Evolutionary conservation across 2,888 invertebrate species (phyloP), one percentile per base, ranked within the genome.

Genomic region (Cerceris ruficornis): DNA sequence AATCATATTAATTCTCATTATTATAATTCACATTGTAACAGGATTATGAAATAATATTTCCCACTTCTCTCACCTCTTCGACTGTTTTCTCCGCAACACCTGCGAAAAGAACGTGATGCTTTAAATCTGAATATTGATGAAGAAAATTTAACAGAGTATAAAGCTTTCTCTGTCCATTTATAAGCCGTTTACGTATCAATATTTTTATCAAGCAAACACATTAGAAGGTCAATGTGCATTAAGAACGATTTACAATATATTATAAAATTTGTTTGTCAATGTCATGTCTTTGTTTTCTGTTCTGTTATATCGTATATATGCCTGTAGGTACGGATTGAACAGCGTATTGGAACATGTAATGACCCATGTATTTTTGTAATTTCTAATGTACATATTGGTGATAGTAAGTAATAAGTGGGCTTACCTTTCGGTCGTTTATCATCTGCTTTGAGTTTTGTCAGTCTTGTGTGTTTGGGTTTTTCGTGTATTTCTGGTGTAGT

Each of bases 391-490:
- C 68, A 57, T 68, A 68, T 55, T 74, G 75, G 61, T 77, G 79
- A 75, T 83, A 60, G 46, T 61, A 86, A 75, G 69, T 79, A 84
- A 84, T 79, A 87, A 84, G 80, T 85, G 80, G 66, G 85, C 90
- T 90, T 89, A 89, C 89, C 89, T 88, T 84, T 71, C 17, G 81
- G 64, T 76, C 84, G 68, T 74, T 81, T 86, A 76, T 88, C 87
- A 81, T 85, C 89, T 58, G 88, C 87, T 85, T 86, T 89, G 71
- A 82, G 87, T 77, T 89, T 87, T 85, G 84, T 87, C 62, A 86
- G 85, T 84, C 86, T 87, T 79, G 89, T 89, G 83, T 91, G 89
- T 87, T 89, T 91, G 49, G 88, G 87, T 84, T 89, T 88, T 77
- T 82, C 84, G 86, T 84, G 91, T 88, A 80, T 88, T 89, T 84